phyloP scores from a whole-genome alignment of 2,113 vertebrate genomes.

The Xiphias gladius region DNA sequence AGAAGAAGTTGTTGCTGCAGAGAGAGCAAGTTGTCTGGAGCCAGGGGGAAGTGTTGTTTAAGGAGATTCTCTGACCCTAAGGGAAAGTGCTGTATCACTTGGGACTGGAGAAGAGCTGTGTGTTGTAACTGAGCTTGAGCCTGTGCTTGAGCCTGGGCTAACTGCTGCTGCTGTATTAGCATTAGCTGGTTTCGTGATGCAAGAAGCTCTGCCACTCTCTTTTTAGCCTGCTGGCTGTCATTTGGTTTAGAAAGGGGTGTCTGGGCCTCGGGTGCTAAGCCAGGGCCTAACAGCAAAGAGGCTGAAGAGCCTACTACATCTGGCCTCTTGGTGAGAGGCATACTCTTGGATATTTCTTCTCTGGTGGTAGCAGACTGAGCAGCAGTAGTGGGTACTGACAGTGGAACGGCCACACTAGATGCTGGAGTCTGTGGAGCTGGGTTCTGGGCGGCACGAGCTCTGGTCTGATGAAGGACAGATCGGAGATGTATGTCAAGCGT shows the following conservation, averaged over 20 bases:
- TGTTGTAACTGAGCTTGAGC: slow-evolving; percentile 96
- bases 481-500: slow-evolving; percentile 99
- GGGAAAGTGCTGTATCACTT: slow-evolving; percentile 94
- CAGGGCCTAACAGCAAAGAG: slow-evolving; percentile 38
- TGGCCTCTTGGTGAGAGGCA: slow-evolving; percentile 58
- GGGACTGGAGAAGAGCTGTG: slow-evolving; percentile 94
- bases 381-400: slow-evolving; percentile 45
- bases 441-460: slow-evolving; percentile 91
- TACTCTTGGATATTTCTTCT: slow-evolving; percentile 68
- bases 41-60: slow-evolving; percentile 83
- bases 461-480: slow-evolving; percentile 97
- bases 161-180: slow-evolving; percentile 83
- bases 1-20: slow-evolving; percentile 95
- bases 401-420: slow-evolving; percentile 79
- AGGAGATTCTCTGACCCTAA: slow-evolving; percentile 93
- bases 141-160: slow-evolving; percentile 86
- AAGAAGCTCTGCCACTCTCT: slow-evolving; percentile 92
- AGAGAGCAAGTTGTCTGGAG: slow-evolving; percentile 77
- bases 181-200: slow-evolving; percentile 91
- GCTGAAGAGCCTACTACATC: slow-evolving; percentile 56
- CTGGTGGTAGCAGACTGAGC: slow-evolving; percentile 49
- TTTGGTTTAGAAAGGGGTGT: slow-evolving; percentile 77
- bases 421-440: slow-evolving; percentile 82
- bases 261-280: slow-evolving; percentile 60
- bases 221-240: slow-evolving; percentile 90